Percentiles rank a stretch among this genome's conserved stretches.
These are phyloP conservation scores for Apodemia zela DNA, from an alignment of 2,888 invertebrate species.

Conservation along the genomic window DNA sequence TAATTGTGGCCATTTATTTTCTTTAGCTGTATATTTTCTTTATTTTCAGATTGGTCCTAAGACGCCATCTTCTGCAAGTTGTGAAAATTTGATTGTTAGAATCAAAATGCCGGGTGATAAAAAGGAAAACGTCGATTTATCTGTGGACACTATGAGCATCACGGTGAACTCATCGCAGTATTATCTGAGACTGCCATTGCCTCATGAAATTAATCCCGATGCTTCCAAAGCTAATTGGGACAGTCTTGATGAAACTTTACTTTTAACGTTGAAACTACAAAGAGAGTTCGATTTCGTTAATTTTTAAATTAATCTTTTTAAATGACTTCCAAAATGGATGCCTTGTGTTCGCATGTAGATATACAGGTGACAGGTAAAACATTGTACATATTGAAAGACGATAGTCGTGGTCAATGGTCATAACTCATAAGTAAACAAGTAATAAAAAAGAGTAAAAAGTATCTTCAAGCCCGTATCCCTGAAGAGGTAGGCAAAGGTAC, in stretches of 20 bases:
- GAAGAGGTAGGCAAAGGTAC: too few relatives aligned
- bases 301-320: slow-evolving; percentile 84
- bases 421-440: too few relatives aligned
- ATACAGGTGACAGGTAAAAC: too few relatives aligned
- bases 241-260: slow-evolving; percentile 81
- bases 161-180: slow-evolving; percentile 83
- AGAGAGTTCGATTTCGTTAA: slow-evolving; percentile 93
- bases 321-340: too few relatives aligned
- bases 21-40: too few relatives aligned
- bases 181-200: slow-evolving; percentile 86
- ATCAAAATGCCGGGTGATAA: slow-evolving; percentile 88
- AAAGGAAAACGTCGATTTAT: slow-evolving; percentile 86
- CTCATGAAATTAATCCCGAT: slow-evolving; percentile 91
- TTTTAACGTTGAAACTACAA: slow-evolving; percentile 85
- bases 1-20: too few relatives aligned
- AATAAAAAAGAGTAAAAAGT: too few relatives aligned
- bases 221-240: slow-evolving; percentile 91
- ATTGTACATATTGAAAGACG: too few relatives aligned
- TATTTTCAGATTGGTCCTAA: slow-evolving; percentile 87
- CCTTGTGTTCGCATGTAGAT: too few relatives aligned
- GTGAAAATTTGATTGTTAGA: slow-evolving; percentile 91
- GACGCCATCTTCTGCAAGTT: slow-evolving; percentile 88
- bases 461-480: too few relatives aligned
- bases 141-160: slow-evolving; percentile 81
- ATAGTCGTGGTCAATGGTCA: too few relatives aligned